Evolutionary conservation across 1,140 invertebrate genomes (phyloP).

Genomic region (Sinella curviseta): DNA sequence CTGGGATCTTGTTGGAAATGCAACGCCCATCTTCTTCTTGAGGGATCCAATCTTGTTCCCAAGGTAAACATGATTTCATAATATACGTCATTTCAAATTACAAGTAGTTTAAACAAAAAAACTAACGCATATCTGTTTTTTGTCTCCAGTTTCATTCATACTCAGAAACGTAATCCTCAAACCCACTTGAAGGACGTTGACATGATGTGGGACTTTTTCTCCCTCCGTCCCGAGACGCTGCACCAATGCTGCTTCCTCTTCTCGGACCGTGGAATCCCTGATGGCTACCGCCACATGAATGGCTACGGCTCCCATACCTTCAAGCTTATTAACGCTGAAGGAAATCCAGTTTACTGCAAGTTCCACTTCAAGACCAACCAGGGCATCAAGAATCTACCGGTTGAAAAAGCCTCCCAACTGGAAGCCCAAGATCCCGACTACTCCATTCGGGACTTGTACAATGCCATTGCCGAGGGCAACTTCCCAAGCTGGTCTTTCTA

Average conservation of each 20-base stretch:
- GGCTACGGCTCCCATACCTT: slow-evolving; percentile 73
- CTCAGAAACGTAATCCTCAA: slow-evolving; percentile 70
- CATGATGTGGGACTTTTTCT: slow-evolving; percentile 63
- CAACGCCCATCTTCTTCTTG: slow-evolving; percentile 73
- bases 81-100: not conserved
- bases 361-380: slow-evolving; percentile 69
- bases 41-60: slow-evolving; percentile 70
- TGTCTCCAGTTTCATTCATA: slow-evolving; percentile 60
- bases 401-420: slow-evolving; percentile 63
- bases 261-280: slow-evolving; percentile 62
- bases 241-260: slow-evolving; percentile 63
- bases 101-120: not conserved
- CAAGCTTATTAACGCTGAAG: slow-evolving; percentile 66
- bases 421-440: slow-evolving; percentile 72
- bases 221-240: slow-evolving; percentile 59
- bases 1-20: slow-evolving; percentile 74
- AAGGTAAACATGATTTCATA: no score
- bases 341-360: slow-evolving; percentile 63
- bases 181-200: slow-evolving; percentile 65
- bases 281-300: slow-evolving; percentile 65
- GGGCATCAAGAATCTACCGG: slow-evolving; percentile 67
- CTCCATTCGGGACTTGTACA: slow-evolving; percentile 70
- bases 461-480: slow-evolving; percentile 68
- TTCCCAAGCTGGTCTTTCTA: slow-evolving; percentile 70
- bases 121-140: not conserved